Conservation (phyloP, 92 coral and sea anemone species). For the Montipora capitata region DNA sequence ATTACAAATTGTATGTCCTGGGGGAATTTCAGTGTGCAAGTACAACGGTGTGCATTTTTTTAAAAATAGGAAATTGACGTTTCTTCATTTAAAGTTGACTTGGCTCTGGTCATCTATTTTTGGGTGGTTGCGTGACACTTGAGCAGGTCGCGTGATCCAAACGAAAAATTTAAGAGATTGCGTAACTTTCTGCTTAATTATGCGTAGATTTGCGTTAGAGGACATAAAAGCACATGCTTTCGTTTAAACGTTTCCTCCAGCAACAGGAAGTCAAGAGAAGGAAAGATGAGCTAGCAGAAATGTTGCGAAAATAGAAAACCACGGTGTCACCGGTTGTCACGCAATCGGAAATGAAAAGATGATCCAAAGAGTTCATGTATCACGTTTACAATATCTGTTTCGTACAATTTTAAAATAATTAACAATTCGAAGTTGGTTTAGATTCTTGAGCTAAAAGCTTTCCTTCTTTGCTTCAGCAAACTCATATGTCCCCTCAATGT, state of each 20-base stretch:
- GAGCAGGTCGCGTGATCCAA: neutral
- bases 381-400: neutral
- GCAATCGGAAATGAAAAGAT: constrained; percentile 39
- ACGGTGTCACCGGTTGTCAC: constrained; percentile 22
- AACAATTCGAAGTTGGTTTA: too few relatives aligned
- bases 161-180: neutral
- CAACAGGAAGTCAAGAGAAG: neutral
- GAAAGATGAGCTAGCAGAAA: neutral
- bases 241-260: neutral
- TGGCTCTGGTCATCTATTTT: too few relatives aligned
- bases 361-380: neutral
- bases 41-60: too few relatives aligned
- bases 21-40: too few relatives aligned
- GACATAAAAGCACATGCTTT: neutral
- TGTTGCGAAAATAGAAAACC: neutral
- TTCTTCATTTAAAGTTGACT: too few relatives aligned
- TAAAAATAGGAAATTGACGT: too few relatives aligned
- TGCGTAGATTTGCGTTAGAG: neutral
- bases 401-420: neutral
- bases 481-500: neutral
- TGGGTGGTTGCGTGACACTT: neutral
- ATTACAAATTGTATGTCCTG: too few relatives aligned
- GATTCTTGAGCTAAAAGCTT: too few relatives aligned
- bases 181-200: neutral
- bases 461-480: too few relatives aligned